phyloP scores from a whole-genome alignment of 2,888 invertebrate genomes.

The Zaprionus bogoriensis region DNA sequence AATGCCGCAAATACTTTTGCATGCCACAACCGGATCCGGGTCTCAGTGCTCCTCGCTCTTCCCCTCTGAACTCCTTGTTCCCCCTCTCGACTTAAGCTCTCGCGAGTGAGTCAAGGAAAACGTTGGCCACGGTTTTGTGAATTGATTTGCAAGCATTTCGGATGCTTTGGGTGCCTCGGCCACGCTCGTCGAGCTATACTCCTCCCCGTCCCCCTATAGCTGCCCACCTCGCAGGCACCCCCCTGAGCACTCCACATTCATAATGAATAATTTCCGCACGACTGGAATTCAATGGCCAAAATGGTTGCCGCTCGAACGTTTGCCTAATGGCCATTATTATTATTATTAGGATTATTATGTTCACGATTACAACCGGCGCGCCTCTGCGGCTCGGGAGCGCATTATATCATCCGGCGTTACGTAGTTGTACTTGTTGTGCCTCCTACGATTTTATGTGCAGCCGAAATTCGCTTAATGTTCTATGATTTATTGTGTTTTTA shows the following conservation, averaged over 20 bases:
- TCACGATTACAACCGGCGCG: slow-evolving; percentile 45
- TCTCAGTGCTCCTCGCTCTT: no score
- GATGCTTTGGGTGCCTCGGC: slow-evolving; percentile 14
- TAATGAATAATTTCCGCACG: slow-evolving; percentile 78
- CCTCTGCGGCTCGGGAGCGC: slow-evolving; percentile 23
- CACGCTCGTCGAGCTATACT: not conserved
- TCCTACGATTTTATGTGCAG: slow-evolving; percentile 34
- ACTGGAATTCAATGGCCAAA: slow-evolving; percentile 70
- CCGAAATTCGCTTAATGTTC: slow-evolving; percentile 29
- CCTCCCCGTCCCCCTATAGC: slow-evolving; percentile 15
- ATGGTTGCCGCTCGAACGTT: slow-evolving; percentile 60
- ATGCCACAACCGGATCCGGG: no score
- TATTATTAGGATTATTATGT: slow-evolving; percentile 63
- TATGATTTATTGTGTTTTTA: slow-evolving; percentile 71
- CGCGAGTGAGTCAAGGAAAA: slow-evolving; percentile 26
- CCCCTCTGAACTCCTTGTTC: no score
- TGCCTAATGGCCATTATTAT: slow-evolving; percentile 71
- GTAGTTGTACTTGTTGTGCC: slow-evolving; percentile 45
- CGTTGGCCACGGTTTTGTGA: slow-evolving; percentile 51
- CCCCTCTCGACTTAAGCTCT: no score
- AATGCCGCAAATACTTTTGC: slow-evolving; percentile 56
- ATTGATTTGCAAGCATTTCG: slow-evolving; percentile 65
- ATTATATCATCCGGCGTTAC: no score
- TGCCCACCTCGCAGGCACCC: no score
- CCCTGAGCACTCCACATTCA: no score